Evolutionary conservation across 2,113 vertebrate species (phyloP).

Genomic region (Cygnus atratus): DNA sequence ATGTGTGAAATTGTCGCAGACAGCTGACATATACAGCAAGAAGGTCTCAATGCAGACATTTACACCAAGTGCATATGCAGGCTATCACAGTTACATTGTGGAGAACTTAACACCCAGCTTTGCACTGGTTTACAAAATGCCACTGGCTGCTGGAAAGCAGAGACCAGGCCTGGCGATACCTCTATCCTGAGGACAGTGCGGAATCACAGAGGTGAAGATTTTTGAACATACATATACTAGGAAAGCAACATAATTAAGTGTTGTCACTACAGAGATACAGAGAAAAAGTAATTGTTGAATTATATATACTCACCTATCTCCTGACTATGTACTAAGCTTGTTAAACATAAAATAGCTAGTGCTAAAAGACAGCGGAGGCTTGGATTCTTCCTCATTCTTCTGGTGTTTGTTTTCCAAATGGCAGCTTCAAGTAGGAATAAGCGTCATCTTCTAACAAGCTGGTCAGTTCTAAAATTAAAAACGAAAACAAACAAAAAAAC

Average conservation of each 20-base stretch:
- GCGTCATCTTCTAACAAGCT: conserved; percentile 21
- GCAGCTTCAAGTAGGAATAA: conserved; percentile 36
- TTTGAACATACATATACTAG: background rate
- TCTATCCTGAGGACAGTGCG: background rate
- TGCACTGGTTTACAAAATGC: background rate
- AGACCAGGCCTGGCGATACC: background rate
- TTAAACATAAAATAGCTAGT: conserved; percentile 55
- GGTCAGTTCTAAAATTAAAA: conserved; percentile 62
- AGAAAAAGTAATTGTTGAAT: background rate
- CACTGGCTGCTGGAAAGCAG: background rate
- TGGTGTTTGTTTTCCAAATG: conserved; percentile 9
- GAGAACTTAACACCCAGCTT: background rate
- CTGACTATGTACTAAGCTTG: conserved; percentile 50
- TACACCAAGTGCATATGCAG: background rate
- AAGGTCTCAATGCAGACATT: background rate
- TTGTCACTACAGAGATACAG: background rate
- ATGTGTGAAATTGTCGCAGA: background rate
- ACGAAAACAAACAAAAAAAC: background rate
- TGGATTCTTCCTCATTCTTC: conserved; percentile 66
- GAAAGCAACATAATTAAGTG: background rate
- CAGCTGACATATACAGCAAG: background rate
- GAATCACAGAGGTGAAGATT: accelerated
- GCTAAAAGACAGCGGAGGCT: conserved; percentile 32
- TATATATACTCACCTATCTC: conserved; percentile 66
- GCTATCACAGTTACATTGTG: background rate